Evolutionary conservation across 2,888 invertebrate genomes (phyloP), one percentile per base, ranked within the genome.

Genomic region (Eretmocerus hayati): DNA sequence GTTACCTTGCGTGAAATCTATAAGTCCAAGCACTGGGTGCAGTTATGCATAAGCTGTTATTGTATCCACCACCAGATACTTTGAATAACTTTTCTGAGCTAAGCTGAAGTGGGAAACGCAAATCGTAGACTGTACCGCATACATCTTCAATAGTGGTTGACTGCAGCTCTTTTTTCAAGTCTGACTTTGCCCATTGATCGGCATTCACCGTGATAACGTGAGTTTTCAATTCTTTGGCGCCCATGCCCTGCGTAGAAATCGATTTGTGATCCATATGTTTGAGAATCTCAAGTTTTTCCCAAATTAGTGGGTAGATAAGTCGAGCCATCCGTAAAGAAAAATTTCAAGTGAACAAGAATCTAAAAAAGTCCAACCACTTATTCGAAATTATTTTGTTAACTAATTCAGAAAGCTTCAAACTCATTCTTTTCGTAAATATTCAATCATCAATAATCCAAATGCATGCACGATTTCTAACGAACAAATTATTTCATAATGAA

Each of bases 21-120:
- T 66, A 64, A 35, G 52, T 60, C 58, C 59, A 61, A 6, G 6
- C 8, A 20, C 39, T 31, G 36, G n/a, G 61, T 40, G 55, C 57
- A 20, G 56, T 58, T 26, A 78, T 53, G 48, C 75, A 74, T 54
- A 75, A 74, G 60, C 75, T 76, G 55, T 75, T 72, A 60, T 79
- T 76, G 58, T 73, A 78, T 26, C 79, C 79, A 37, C 71, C 74
- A 11, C 69, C 69, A 1, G 73, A 70, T 37, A 76, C 63, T 36
- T 38, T 49, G 22, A 49, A 55, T 22, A 67, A 54, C 37, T 37
- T 56, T 59, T 49, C 71, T 58, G 49, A 62, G 22, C 66, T 71
- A 41, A 81, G 59, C 40, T 59, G 59, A 6, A 67, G 69, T 2
- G 75, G 72, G 38, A 60, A 62, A 19, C 76, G 68, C 11, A 80